phyloP scores from a whole-genome alignment of 2,797 vertebrate genomes.

The Staurois parvus region DNA sequence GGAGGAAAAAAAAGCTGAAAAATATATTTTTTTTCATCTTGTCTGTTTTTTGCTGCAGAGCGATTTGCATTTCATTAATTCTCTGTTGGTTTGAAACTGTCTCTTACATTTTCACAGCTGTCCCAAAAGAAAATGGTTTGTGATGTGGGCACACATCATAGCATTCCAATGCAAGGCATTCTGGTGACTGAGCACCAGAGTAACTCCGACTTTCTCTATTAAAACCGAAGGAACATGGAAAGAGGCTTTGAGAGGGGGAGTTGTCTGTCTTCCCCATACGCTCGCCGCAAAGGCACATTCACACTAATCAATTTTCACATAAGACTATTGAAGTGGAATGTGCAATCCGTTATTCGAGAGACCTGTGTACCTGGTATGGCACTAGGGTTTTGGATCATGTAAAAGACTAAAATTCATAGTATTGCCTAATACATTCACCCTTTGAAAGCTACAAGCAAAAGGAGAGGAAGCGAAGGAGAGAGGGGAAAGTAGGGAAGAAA shows the following conservation, averaged over 20 bases:
- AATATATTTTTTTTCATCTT: slow-evolving; percentile 3
- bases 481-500: neutral
- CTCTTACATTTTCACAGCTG: slow-evolving; percentile 54
- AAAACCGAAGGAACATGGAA: slow-evolving; percentile 1
- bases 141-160: slow-evolving; percentile 47
- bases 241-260: neutral
- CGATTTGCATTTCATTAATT: slow-evolving; percentile 41
- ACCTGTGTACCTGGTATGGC: neutral
- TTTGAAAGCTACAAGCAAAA: neutral
- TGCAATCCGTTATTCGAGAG: slow-evolving; percentile 2
- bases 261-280: neutral
- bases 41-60: slow-evolving; percentile 10
- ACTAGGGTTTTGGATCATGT: neutral
- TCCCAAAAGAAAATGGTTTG: slow-evolving; percentile 49
- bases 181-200: neutral
- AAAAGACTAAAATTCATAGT: neutral
- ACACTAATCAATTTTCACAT: slow-evolving; percentile 20
- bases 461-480: neutral
- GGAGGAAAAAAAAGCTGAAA: neutral
- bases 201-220: neutral
- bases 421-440: neutral
- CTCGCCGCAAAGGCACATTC: neutral
- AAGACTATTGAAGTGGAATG: neutral
- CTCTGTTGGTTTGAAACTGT: slow-evolving; percentile 23
- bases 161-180: slow-evolving; percentile 18